Evolutionary conservation across 1,140 invertebrate species (phyloP), one percentile per base, ranked within the genome.

Genomic region (Trypoxylus dichotomus): DNA sequence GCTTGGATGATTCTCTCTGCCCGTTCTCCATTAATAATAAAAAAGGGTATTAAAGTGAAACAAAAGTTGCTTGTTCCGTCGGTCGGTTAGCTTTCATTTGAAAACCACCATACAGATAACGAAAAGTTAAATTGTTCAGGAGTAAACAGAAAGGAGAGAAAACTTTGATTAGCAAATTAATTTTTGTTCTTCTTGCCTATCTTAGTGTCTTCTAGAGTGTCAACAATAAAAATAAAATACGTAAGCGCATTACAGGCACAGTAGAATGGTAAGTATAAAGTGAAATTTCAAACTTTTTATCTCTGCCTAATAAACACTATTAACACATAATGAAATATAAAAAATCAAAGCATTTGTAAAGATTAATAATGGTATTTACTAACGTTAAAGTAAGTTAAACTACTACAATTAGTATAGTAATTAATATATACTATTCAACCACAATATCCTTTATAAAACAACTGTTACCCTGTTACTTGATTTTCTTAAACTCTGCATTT

Each of bases 11-110:
- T 68, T 68, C 60, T 68, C 60, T 25, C 60, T 68, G 60, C 60
- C 13, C 60, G 60, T 27, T 68, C 24, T 68, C 60, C 60, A 68
- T 68, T 68, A 68, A 68, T 68, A 68, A 68, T 68, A 68, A 68
- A 68, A 68, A 68, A 68, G 60, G 60, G 60, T 68, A 68, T 68
- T 68, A 68, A 68, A 68, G 60, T 29, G 60, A 68, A 68, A 68
- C 60, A 68, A 68, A 68, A 68, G 60, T 68, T 68, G 27, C 60
- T 29, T 29, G 60, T 24, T 68, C 60, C 3, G 60, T 27, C 19
- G 60, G 24, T 68, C 27, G 60, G 60, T 27, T 68, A 24, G 5
- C 21, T 68, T 68, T 68, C 60, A 29, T 68, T 68, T 68, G 60
- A 24, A 68, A 68, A 68, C 58, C 21, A 19, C 58, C 58, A n/a